Base-by-base conservation (phyloP, 1,140 invertebrate species). In the Coptotermes formosanus region DNA sequence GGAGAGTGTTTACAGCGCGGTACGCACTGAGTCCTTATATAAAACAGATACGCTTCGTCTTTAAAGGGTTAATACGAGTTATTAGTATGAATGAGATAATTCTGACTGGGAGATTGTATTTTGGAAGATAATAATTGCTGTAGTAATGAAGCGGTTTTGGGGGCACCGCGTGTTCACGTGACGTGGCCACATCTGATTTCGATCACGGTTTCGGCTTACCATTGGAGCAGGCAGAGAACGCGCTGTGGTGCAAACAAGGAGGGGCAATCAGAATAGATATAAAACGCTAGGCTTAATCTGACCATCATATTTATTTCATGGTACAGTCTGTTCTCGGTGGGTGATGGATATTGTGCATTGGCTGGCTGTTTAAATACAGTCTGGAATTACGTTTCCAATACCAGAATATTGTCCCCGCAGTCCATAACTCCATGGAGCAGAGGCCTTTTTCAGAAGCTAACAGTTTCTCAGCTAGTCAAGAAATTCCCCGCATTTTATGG, bases 241-340 rank as follows among this genome's bases (percentile, higher is more conserved):
- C 25, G 64, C 64, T 75, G 9, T 75, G 64, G n/a, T 75, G 25
- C 64, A 75, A 75, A 75, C 64, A 75, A 64, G 64, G 64, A 75
- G 64, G 64, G 64, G 64, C 25, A 75, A 75, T 30, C n/a, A n/a
- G 64, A 75, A 75, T 75, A 75, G 64, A 75, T 75, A 75, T 75
- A 75, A 75, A 75, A 75, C 25, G 64, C n/a, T 75, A 75, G 64
- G 64, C 25, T 75, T 75, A 75, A 75, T 75, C 64, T 14, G 64
- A 30, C 64, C 64, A 30, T 75, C 64, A n/a, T 75, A 75, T 75
- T 75, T 75, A 75, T 75, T 75, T 75, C 64, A 75, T 75, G n/a
- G 64, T 75, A 75, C 64, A 75, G 9, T 75, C 64, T 8, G 64
- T 75, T 75, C 64, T 25, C 64, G 64, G n/a, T 14, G 64, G 25